A percentile compares a stretch with the other conserved stretches of the same genome.
Conservation (phyloP, 2,113 vertebrate genomes). For the Tragulus kanchil region DNA sequence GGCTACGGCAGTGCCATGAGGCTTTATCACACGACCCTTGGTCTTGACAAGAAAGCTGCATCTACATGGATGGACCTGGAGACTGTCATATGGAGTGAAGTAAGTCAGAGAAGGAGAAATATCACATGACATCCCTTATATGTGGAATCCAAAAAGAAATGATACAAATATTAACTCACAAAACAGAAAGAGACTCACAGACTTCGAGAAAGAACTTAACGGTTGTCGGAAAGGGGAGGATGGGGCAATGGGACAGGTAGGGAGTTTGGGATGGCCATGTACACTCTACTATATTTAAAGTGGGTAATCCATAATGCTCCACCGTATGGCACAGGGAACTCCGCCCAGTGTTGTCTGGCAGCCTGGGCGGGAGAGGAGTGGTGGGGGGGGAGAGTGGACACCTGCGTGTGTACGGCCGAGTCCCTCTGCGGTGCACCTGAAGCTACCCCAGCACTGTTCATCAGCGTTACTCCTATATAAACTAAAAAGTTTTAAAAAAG, state of each 20-base stretch:
- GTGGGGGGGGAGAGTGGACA: neutral
- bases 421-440: neutral
- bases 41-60: neutral
- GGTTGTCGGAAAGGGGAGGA: neutral
- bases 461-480: neutral
- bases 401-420: neutral
- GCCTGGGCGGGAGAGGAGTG: neutral
- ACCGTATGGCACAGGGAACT: neutral
- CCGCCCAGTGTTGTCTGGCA: neutral
- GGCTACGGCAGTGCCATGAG: neutral
- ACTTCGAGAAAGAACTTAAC: neutral
- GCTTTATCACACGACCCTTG: neutral
- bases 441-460: neutral
- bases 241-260: neutral
- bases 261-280: neutral
- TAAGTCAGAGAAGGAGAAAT: neutral
- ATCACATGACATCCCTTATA: neutral
- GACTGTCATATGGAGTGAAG: neutral
- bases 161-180: neutral
- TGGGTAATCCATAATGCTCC: neutral
- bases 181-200: neutral
- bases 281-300: neutral
- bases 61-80: neutral
- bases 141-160: neutral
- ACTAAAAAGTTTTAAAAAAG: neutral